Conservation (phyloP, 2,888 invertebrate species). For the Drosophila buzzatii region DNA sequence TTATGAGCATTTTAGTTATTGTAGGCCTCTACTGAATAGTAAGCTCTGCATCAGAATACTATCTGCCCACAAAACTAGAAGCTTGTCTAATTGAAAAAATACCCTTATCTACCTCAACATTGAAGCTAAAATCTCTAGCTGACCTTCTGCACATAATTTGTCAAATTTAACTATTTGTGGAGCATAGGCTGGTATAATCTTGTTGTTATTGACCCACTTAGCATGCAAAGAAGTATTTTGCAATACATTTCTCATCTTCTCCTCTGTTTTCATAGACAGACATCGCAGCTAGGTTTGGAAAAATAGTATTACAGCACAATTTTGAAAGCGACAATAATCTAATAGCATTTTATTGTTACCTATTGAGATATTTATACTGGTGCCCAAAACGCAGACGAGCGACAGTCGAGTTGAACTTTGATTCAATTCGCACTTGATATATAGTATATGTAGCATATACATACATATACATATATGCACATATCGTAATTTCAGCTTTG, state of each 20-base stretch:
- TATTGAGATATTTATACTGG: constrained; percentile 8
- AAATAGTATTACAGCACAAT: constrained; percentile 5
- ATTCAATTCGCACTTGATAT: constrained; percentile 62
- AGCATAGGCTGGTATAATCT: background rate
- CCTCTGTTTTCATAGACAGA: background rate
- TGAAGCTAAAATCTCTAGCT: too few relatives aligned
- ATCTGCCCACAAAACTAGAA: too few relatives aligned
- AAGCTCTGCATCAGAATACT: too few relatives aligned
- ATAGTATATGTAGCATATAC: background rate
- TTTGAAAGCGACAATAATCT: constrained; percentile 55
- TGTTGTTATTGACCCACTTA: background rate
- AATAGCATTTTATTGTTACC: constrained; percentile 52
- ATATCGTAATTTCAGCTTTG: constrained; percentile 15
- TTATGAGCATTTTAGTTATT: too few relatives aligned
- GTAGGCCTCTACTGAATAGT: too few relatives aligned
- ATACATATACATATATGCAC: constrained; percentile 11
- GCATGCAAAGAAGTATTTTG: background rate
- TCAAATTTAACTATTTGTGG: background rate
- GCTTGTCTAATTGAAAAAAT: too few relatives aligned
- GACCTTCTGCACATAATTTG: too few relatives aligned
- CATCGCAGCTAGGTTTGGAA: background rate
- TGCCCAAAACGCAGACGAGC: constrained; percentile 12
- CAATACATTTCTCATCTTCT: background rate
- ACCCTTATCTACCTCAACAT: too few relatives aligned
- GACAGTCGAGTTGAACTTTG: constrained; percentile 49